Evolutionary conservation across 2,113 vertebrate genomes (phyloP), one percentile per base, ranked within the genome.

Genomic region (Herpetotheres cachinnans): DNA sequence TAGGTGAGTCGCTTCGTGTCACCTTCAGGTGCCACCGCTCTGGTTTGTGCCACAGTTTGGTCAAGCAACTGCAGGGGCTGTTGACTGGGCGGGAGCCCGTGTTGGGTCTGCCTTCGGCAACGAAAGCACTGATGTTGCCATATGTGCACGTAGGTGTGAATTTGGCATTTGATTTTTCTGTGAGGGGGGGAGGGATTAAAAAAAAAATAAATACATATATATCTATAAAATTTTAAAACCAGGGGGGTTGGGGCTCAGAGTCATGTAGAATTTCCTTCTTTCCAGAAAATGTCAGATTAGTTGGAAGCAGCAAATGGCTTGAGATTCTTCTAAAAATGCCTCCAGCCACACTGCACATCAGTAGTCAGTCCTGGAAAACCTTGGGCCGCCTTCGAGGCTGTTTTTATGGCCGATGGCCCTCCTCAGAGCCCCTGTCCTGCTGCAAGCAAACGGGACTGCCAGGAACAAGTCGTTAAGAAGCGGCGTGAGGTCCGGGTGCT

Each of bases 1-100:
- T 99, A 89, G 99, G 99, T 99, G 97, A 97, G 99, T 97, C 9
- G 0, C 85, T 50, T 5, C 0, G 0, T 13, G 63, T 30, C 78
- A 9, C 25, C 86, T 59, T 29, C 0, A 0, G 32, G 36, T 84
- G 84, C 50, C 49, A 26, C 65, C 9, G 2, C 3, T 4, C 21
- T 0, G 0, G 19, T 36, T 19, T 40, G 40, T 50, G 38, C 67
- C 10, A 20, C 24, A 36, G 19, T 18, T 47, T 2, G 15, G 49
- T 7, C 30, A 14, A 2, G 44, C 4, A 9, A 34, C 46, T 2
- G 0, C 34, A 8, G 82, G 65, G 54, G 46, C 6, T 40, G 52
- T 17, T 6, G 11, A 11, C 58, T 16, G 54, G 47, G 30, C 14
- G 17, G 47, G 40, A 18, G 4, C 22, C 46, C 9, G 3, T 0